Conservation (phyloP, 2,113 vertebrate species). For the Lophura nycthemera region DNA sequence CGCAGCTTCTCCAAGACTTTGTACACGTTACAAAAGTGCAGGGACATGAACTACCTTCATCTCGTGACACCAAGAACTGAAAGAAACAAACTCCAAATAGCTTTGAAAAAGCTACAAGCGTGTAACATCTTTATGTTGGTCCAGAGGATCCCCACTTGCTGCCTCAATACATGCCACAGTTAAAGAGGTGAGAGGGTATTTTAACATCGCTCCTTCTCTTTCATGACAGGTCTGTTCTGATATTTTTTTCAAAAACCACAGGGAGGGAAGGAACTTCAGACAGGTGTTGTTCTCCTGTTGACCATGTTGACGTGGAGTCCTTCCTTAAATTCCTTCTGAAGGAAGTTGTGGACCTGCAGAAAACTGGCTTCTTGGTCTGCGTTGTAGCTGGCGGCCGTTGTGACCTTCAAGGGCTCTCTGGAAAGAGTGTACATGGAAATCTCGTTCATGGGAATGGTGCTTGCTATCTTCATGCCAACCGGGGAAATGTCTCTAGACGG, state of each 20-base stretch:
- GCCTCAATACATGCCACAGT: constrained; percentile 38
- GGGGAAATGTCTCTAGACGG: constrained; percentile 92
- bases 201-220: constrained; percentile 20
- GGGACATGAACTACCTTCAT: constrained; percentile 50
- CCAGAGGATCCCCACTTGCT: constrained; percentile 35
- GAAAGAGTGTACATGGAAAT: constrained; percentile 97
- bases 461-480: constrained; percentile 84
- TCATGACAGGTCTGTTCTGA: constrained; percentile 21
- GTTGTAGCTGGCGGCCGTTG: constrained; percentile 89
- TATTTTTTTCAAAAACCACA: neutral
- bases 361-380: constrained; percentile 92
- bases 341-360: constrained; percentile 96
- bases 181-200: constrained; percentile 69
- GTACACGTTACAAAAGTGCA: constrained; percentile 63
- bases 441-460: constrained; percentile 89
- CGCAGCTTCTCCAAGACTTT: constrained; percentile 46
- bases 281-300: constrained; percentile 95
- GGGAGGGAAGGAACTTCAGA: constrained; percentile 79
- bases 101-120: constrained; percentile 67
- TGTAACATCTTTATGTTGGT: constrained; percentile 41
- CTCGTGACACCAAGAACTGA: constrained; percentile 61
- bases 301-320: constrained; percentile 83
- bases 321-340: constrained; percentile 94
- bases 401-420: constrained; percentile 88
- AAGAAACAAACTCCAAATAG: constrained; percentile 70